A percentile compares a stretch with the other conserved stretches of the same genome.
phyloP scores from a whole-genome alignment of 2,888 invertebrate species.

The Agrilus cyanescens region DNA sequence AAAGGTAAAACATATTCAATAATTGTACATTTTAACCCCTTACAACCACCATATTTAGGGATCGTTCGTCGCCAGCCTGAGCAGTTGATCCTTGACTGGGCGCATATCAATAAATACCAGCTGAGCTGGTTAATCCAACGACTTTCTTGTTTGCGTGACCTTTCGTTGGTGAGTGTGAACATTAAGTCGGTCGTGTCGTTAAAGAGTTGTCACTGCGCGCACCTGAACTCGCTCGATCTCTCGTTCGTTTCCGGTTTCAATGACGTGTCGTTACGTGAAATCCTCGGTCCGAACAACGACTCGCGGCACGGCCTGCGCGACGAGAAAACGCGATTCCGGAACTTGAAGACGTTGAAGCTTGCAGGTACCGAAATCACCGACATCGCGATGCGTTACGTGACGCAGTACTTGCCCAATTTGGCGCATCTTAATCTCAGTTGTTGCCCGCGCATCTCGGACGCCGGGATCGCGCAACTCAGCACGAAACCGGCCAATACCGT shows the following conservation, averaged over 20 bases:
- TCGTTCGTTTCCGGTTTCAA: slow-evolving; percentile 78
- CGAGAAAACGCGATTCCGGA: slow-evolving; percentile 63
- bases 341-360: slow-evolving; percentile 61
- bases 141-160: slow-evolving; percentile 67
- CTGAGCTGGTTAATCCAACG: slow-evolving; percentile 85
- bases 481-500: slow-evolving; percentile 60
- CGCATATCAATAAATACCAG: slow-evolving; percentile 75
- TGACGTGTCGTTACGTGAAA: slow-evolving; percentile 72
- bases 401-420: slow-evolving; percentile 64
- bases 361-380: slow-evolving; percentile 87
- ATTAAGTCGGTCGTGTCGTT: slow-evolving; percentile 19
- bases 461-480: slow-evolving; percentile 78
- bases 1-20: slow-evolving; percentile 17
- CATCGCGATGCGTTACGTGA: slow-evolving; percentile 66
- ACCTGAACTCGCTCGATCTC: slow-evolving; percentile 64
- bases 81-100: slow-evolving; percentile 76
- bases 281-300: slow-evolving; percentile 77
- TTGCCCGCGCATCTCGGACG: slow-evolving; percentile 80
- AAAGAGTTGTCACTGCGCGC: slow-evolving; percentile 50
- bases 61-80: slow-evolving; percentile 83
- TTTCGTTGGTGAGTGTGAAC: slow-evolving; percentile 65
- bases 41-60: slow-evolving; percentile 54
- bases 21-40: slow-evolving; percentile 40
- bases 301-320: slow-evolving; percentile 66
- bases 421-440: slow-evolving; percentile 70